Percentiles rank a stretch among this genome's conserved stretches.
phyloP scores from a whole-genome alignment of 2,888 invertebrate genomes.

The Petrophora chlorosata region DNA sequence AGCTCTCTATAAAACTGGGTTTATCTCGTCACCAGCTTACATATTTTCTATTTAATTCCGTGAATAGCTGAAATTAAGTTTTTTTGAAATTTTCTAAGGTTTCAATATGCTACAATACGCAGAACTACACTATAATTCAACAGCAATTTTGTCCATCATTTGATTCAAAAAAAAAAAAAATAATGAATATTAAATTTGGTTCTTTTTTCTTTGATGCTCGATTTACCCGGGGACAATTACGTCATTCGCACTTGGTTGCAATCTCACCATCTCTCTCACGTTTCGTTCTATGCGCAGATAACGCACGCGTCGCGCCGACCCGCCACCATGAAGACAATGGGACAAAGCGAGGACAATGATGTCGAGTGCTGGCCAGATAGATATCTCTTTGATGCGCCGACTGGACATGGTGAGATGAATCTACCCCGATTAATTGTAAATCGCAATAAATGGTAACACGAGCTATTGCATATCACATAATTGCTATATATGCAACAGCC shows the following conservation, averaged over 20 bases:
- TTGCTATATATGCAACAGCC: too few relatives aligned
- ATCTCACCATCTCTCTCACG: constrained; percentile 71
- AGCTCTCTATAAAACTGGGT: too few relatives aligned
- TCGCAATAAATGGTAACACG: too few relatives aligned
- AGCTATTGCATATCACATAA: too few relatives aligned
- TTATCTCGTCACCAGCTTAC: too few relatives aligned
- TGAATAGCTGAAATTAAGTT: too few relatives aligned
- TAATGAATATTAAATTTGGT: constrained; percentile 5
- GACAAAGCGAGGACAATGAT: constrained; percentile 53
- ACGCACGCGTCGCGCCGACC: constrained; percentile 60
- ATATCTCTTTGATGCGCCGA: constrained; percentile 57
- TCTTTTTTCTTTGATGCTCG: neutral
- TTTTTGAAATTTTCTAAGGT: too few relatives aligned
- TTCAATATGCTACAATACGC: too few relatives aligned
- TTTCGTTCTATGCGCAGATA: constrained; percentile 60
- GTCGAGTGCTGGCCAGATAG: constrained; percentile 48
- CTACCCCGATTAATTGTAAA: neutral
- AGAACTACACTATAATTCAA: too few relatives aligned
- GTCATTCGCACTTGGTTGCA: constrained; percentile 38
- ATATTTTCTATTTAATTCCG: too few relatives aligned
- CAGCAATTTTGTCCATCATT: too few relatives aligned
- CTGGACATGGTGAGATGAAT: constrained; percentile 5
- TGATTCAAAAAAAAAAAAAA: neutral
- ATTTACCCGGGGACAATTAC: constrained; percentile 38
- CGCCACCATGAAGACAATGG: constrained; percentile 37